Evolutionary conservation across 2,113 vertebrate species (phyloP).

Genomic region (Rhinolophus sinicus): DNA sequence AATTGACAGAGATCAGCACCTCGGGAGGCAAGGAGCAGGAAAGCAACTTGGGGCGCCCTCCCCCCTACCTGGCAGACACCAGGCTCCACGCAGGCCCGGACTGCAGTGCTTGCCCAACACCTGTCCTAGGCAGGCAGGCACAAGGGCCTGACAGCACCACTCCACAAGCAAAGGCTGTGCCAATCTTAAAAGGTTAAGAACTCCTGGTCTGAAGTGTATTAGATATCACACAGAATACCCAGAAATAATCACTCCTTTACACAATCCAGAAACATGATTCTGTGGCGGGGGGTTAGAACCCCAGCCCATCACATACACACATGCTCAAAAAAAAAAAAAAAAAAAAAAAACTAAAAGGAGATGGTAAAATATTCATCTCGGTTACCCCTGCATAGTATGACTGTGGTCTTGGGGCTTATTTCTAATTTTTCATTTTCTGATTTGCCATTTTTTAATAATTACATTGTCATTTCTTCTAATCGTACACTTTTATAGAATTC

Average conservation of each 20-base stretch:
- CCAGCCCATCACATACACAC: neutral
- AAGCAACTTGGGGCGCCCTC: neutral
- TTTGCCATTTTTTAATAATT: neutral
- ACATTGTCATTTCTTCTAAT: neutral
- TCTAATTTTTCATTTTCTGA: neutral
- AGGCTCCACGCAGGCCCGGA: neutral
- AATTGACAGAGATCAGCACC: neutral
- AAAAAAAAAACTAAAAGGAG: neutral
- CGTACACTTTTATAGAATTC: neutral
- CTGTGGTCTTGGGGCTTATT: neutral
- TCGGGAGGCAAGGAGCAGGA: neutral
- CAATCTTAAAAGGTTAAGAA: conserved; percentile 19
- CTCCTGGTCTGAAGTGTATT: neutral
- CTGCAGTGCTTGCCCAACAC: neutral
- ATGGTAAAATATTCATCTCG: neutral
- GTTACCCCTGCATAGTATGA: neutral
- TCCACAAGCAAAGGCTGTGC: neutral
- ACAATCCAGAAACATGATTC: neutral
- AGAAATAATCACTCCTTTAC: conserved; percentile 26
- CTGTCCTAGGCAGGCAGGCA: neutral
- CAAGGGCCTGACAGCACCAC: neutral
- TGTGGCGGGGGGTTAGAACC: rapidly evolving
- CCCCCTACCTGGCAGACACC: no score
- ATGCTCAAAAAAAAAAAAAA: neutral
- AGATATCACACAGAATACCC: neutral